These are phyloP conservation scores for Onthophagus taurus DNA, from an alignment of 1,140 invertebrate species.

Conservation along the genomic window DNA sequence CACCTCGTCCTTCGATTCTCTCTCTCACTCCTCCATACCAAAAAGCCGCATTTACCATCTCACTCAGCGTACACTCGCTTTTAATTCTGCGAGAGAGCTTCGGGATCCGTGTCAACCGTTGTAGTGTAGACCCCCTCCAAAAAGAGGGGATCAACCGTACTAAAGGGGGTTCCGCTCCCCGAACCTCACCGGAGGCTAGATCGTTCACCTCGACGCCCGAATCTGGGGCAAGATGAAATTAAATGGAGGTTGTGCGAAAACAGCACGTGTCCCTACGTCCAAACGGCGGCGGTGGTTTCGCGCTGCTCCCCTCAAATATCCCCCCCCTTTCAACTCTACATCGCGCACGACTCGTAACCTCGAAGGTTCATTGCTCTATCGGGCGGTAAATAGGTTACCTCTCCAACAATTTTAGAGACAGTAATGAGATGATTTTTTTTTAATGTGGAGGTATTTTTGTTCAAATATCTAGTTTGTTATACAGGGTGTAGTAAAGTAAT, in stretches of 20 bases:
- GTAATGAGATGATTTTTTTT: too few relatives aligned
- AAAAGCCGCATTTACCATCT: conserved; percentile 19
- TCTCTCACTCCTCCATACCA: too few relatives aligned
- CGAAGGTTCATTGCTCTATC: conserved; percentile 33
- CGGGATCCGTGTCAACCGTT: conserved; percentile 25
- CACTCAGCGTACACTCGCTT: conserved; percentile 24
- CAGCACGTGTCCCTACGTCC: conserved; percentile 28
- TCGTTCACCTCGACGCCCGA: conserved; percentile 31
- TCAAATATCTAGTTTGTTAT: too few relatives aligned
- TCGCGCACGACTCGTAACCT: conserved; percentile 16
- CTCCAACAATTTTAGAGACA: conserved; percentile 16
- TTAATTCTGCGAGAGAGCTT: conserved; percentile 18
- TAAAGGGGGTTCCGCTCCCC: conserved; percentile 4
- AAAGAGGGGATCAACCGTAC: conserved; percentile 11
- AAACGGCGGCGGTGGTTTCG: conserved; percentile 22
- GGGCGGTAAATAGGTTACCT: conserved; percentile 36
- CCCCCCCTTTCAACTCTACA: background rate
- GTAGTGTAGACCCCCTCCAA: conserved; percentile 18
- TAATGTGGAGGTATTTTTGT: too few relatives aligned
- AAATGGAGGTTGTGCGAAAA: conserved; percentile 36
- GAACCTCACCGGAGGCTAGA: conserved; percentile 29
- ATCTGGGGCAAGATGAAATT: conserved; percentile 40
- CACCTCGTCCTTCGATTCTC: conserved; percentile 35
- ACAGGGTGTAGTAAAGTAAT: too few relatives aligned
- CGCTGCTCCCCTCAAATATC: conserved; percentile 17